A percentile compares a stretch with the other conserved stretches of the same genome.
Conservation (phyloP, 1,140 invertebrate species). For the Camponotus vicinus region DNA sequence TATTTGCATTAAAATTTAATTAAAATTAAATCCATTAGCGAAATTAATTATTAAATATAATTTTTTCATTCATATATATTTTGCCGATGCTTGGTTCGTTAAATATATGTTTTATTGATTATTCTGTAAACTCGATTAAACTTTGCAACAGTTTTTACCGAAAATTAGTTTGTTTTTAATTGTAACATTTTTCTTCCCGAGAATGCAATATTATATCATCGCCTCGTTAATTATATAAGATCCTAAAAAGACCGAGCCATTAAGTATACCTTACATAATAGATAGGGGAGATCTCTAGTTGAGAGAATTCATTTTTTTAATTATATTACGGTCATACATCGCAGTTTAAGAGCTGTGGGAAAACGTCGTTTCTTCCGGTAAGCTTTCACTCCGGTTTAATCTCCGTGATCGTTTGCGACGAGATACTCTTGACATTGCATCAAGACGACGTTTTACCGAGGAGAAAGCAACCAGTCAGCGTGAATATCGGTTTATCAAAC, state of each 20-base stretch:
- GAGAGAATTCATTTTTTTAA: constrained; percentile 12
- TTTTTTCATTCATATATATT: background rate
- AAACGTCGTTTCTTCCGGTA: constrained; percentile 68
- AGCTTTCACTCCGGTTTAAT: constrained; percentile 78
- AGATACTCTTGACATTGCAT: constrained; percentile 79
- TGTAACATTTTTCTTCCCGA: background rate
- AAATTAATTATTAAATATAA: background rate
- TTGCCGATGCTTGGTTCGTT: background rate
- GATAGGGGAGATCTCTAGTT: background rate
- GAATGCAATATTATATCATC: constrained; percentile 40
- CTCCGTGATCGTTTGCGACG: constrained; percentile 64
- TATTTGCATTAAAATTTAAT: background rate
- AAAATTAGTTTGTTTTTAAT: background rate
- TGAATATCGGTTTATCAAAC: constrained; percentile 58
- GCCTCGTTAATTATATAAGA: constrained; percentile 1
- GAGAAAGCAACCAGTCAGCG: constrained; percentile 67
- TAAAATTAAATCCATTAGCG: background rate
- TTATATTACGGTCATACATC: constrained; percentile 45
- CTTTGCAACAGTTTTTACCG: background rate
- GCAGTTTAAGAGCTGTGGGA: constrained; percentile 68
- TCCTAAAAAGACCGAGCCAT: constrained; percentile 1
- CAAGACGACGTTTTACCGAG: constrained; percentile 28
- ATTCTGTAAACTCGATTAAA: background rate
- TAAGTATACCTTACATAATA: constrained; percentile 34
- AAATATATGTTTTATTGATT: background rate